These are phyloP conservation scores for Mesochorus sp. DNA, from an alignment of 2,888 invertebrate species.

Conservation along the genomic window DNA sequence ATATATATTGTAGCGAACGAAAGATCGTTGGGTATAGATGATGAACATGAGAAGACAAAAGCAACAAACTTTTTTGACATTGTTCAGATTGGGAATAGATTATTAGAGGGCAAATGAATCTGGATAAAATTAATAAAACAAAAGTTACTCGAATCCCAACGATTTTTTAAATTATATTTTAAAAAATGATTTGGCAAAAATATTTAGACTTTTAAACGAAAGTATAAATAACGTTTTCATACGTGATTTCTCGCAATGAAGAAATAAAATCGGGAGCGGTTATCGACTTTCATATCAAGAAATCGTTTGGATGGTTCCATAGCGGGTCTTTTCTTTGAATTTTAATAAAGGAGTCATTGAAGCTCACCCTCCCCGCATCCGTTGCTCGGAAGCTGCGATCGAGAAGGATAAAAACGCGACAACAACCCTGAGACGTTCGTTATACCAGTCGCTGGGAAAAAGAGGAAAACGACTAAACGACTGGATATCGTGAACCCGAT, in stretches of 20 bases:
- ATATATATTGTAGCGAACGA: no score
- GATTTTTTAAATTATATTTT: no score
- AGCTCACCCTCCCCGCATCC: constrained; percentile 11
- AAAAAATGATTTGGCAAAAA: no score
- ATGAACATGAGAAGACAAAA: no score
- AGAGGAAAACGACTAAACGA: constrained; percentile 57
- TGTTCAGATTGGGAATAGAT: no score
- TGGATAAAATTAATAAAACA: no score
- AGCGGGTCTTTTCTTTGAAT: constrained; percentile 18
- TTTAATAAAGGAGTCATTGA: constrained; percentile 52
- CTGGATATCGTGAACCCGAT: constrained; percentile 63
- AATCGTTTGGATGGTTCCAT: constrained; percentile 29
- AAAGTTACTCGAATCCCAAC: no score
- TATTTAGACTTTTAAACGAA: neutral
- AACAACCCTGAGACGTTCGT: constrained; percentile 37
- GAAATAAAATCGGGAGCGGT: neutral
- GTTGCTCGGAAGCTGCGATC: constrained; percentile 5
- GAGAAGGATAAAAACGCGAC: constrained; percentile 8
- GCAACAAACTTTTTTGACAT: no score
- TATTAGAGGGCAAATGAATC: no score
- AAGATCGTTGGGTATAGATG: no score
- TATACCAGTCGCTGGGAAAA: constrained; percentile 49
- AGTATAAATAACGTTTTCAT: neutral
- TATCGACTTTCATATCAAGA: constrained; percentile 27
- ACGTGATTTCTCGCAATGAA: constrained; percentile 30